Percentiles rank a stretch among this genome's conserved stretches.
Conservation (phyloP, 2,113 vertebrate genomes). For the Psilopsiagon aurifrons region DNA sequence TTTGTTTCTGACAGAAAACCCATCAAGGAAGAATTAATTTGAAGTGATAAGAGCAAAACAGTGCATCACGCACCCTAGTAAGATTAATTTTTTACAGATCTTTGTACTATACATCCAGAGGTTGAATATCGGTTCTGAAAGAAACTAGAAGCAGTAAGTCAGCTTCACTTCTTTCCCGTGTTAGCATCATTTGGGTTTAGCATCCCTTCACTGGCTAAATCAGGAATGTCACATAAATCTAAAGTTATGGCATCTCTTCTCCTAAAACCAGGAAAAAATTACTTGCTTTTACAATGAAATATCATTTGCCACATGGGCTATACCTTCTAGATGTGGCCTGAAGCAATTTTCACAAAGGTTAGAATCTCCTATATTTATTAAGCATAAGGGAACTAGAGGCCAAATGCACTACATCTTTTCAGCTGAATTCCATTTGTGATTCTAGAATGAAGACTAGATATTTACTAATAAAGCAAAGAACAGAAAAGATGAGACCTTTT, state of each 20-base stretch:
- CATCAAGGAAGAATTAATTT: constrained; percentile 48
- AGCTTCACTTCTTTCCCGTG: neutral
- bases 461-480: neutral
- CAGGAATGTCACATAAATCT: neutral
- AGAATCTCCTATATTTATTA: neutral
- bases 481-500: constrained; percentile 21
- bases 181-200: neutral
- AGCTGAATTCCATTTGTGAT: constrained; percentile 15
- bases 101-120: neutral
- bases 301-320: neutral
- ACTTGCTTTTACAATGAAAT: neutral
- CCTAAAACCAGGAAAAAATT: neutral
- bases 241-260: neutral
- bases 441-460: neutral
- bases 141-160: neutral
- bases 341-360: neutral
- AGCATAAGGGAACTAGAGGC: neutral
- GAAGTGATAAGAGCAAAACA: constrained; percentile 28
- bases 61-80: neutral
- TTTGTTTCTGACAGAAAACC: constrained; percentile 56
- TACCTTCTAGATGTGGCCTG: neutral
- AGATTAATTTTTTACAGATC: constrained; percentile 50
- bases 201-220: neutral
- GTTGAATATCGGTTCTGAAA: neutral
- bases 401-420: neutral